These are phyloP conservation scores for Carlito syrichta DNA, from an alignment of 2,113 vertebrate species.

Conservation along the genomic window DNA sequence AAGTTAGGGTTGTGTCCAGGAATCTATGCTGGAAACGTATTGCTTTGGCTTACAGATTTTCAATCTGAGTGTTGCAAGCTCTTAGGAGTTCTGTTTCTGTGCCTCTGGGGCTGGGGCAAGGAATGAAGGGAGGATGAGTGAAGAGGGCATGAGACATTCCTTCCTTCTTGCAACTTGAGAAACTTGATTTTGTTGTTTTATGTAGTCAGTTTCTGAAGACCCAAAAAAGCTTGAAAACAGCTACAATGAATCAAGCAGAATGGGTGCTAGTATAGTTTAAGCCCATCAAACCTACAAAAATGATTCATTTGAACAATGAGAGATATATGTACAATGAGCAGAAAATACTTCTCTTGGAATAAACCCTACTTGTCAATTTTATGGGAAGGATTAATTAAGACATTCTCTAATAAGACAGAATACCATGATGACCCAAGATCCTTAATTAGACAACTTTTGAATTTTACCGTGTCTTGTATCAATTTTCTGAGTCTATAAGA, in stretches of 20 bases:
- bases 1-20: not conserved
- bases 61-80: not conserved
- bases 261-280: not conserved
- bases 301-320: not conserved
- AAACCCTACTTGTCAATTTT: constrained; percentile 35
- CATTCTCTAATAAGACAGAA: not conserved
- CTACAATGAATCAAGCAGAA: not conserved
- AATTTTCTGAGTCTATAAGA: not conserved
- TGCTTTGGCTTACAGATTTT: not conserved
- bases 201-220: not conserved
- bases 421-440: not conserved
- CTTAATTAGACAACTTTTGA: constrained; percentile 36
- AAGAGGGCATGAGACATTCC: not conserved
- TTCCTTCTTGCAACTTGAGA: not conserved
- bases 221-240: not conserved
- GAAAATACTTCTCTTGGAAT: constrained; percentile 39
- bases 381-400: constrained; percentile 9
- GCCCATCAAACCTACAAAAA: not conserved
- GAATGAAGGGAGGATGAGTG: not conserved
- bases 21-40: not conserved
- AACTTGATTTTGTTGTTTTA: not conserved
- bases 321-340: not conserved
- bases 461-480: not conserved
- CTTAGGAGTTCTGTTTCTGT: not conserved
- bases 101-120: not conserved